These are phyloP conservation scores for Lasioglossum leucozonium DNA, from an alignment of 2,888 invertebrate genomes.

Conservation along the genomic window DNA sequence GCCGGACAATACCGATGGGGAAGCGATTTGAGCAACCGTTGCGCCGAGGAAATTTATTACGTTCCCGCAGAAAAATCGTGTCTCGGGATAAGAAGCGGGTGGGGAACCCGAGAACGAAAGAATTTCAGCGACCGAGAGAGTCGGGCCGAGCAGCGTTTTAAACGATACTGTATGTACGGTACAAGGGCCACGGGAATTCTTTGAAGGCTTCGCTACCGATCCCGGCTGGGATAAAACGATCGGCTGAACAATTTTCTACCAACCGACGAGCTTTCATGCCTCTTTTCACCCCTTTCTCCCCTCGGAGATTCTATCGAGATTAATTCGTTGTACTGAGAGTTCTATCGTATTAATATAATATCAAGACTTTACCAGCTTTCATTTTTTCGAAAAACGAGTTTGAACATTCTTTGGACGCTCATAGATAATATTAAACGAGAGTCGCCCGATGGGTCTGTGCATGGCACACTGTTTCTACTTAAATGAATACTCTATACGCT, in stretches of 20 bases:
- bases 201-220: constrained; percentile 19
- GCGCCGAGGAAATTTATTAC: constrained; percentile 64
- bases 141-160: constrained; percentile 13
- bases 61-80: constrained; percentile 19
- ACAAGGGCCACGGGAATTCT: constrained; percentile 29
- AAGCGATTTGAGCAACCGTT: constrained; percentile 64
- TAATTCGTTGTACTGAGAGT: too few species aligned
- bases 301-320: background rate
- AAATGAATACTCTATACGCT: too few species aligned
- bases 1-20: constrained; percentile 67
- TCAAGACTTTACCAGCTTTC: background rate
- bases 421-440: background rate
- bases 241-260: background rate
- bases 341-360: background rate
- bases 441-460: too few species aligned
- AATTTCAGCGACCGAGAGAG: constrained; percentile 21
- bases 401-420: background rate
- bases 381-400: too few species aligned
- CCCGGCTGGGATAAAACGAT: constrained; percentile 14
- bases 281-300: background rate
- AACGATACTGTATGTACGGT: background rate
- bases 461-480: too few species aligned
- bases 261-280: background rate
- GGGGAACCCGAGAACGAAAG: background rate
- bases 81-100: constrained; percentile 1